Base-by-base conservation (phyloP, 2,797 vertebrate species). In the Helarctos malayanus region DNA sequence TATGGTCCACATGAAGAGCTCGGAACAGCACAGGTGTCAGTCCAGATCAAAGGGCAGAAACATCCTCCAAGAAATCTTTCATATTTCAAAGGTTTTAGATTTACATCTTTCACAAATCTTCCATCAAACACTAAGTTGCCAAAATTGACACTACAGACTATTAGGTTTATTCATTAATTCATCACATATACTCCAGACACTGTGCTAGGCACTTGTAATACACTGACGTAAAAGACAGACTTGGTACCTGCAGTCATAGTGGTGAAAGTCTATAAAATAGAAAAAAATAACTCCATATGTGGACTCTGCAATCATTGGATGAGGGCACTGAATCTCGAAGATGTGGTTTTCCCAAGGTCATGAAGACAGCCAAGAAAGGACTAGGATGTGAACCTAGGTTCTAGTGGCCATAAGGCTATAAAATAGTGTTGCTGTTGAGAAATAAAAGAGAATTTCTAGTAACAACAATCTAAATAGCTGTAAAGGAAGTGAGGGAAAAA, bases 1-100 rank as follows among this genome's bases (percentile, higher is more conserved):
- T 97, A 95, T 85, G 93, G 96, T 89, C 61, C 10, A 35, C 61
- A 96, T 96, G 97, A 98, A 96, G 96, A 93, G 97, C 89, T 93
- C 92, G 97, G 97, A 97, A 81, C 71, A 97, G 96, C 0, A 29
- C 96, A 98, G 94, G 97, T 97, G 84, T 81, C 87, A 96, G 92
- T 63, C 85, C 81, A 14, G 97, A 97, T 97, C 41, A 95, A 76
- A 1, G 32, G 84, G 13, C 4, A 71, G 93, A 92, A 97, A 69
- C 61, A 94, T 97, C 76, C 73, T 92, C 59, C 52, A 10, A 68
- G 92, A 98, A 97, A 93, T 65, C 57, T 12, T 5, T 68, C 3
- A 1, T 14, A 7, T 86, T 97, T 91, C 65, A 59, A 95, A 95
- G 86, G 8, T 49, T 92, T 79, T 25, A 82, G 69, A 89, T 80